Evolutionary conservation across 2,888 invertebrate species (phyloP), one percentile per base, ranked within the genome.

Genomic region (Aricia artaxerxes): DNA sequence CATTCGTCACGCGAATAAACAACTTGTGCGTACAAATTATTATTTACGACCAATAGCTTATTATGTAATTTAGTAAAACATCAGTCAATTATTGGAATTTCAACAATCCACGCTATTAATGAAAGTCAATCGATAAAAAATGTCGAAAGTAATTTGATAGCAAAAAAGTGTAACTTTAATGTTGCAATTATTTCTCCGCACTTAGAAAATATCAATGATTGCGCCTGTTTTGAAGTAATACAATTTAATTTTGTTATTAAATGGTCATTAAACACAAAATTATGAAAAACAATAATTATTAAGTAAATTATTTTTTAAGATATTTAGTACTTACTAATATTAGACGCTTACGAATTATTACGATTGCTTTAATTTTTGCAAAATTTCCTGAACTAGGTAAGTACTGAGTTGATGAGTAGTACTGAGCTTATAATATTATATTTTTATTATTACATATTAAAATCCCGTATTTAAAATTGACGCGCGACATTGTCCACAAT

Each of bases 41-140:
- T 69, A 69, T 69, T 53, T 57, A 13, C 64, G 31, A 85, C 16
- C 31, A 85, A 87, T 88, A 88, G 87, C 86, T 88, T 87, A 87
- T 88, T 87, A 82, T 80, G 81, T 83, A 84, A 84, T 80, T 78
- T 77, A 79, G 77, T 76, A 78, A 75, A 61, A 79, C 49, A 78
- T 79, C 61, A 69, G 81, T 79, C 78, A 80, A n/a, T 61, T 24
- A 60, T 16, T 78, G 57, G 75, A 80, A 80, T 78, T 76, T 35
- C 35, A 76, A 57, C 16, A 57, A 76, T 53, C 4, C 57, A 76
- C n/a, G 60, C 57, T 24, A 73, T 16, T 24, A 78, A 73, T 73
- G 40, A 69, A 78, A 60, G 53, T 35, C 7, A 40, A 38, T 69
- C 35, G 11, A 35, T 69, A 38, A 69, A 35, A 69, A 69, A 35